Conservation (phyloP, 1,140 invertebrate genomes). For the Aethina tumida region DNA sequence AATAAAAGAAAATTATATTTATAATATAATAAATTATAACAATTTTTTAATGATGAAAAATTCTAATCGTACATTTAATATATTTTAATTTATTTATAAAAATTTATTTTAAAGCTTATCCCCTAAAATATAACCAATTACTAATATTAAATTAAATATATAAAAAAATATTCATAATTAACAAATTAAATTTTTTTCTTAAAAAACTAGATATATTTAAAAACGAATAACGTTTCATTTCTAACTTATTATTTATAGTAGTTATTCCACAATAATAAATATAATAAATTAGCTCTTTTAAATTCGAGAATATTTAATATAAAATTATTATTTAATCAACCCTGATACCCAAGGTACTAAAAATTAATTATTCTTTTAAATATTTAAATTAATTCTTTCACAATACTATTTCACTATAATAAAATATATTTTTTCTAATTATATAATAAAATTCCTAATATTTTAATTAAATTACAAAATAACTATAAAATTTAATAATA, state of each 20-base stretch:
- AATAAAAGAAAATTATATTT: conserved; percentile 34
- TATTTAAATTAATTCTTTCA: conserved; percentile 27
- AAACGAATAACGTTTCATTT: conserved; percentile 50
- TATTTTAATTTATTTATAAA: conserved; percentile 28
- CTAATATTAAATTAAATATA: conserved; percentile 38
- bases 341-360: conserved; percentile 57
- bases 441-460: conserved; percentile 37
- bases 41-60: conserved; percentile 21
- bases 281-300: conserved; percentile 41
- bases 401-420: conserved; percentile 43
- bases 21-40: conserved; percentile 25
- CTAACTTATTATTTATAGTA: conserved; percentile 47
- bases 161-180: conserved; percentile 35
- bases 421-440: conserved; percentile 36
- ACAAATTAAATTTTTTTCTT: conserved; percentile 49
- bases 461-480: conserved; percentile 31
- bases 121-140: conserved; percentile 33
- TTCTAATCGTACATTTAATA: conserved; percentile 35
- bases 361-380: conserved; percentile 42
- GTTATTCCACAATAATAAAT: conserved; percentile 42
- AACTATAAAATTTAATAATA: conserved; percentile 31
- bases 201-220: conserved; percentile 54
- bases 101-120: conserved; percentile 34
- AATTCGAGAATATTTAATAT: conserved; percentile 42
- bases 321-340: conserved; percentile 45